Percentiles rank a stretch among this genome's conserved stretches.
These are phyloP conservation scores for Diaprepes abbreviatus DNA, from an alignment of 2,888 invertebrate genomes.

Conservation along the genomic window DNA sequence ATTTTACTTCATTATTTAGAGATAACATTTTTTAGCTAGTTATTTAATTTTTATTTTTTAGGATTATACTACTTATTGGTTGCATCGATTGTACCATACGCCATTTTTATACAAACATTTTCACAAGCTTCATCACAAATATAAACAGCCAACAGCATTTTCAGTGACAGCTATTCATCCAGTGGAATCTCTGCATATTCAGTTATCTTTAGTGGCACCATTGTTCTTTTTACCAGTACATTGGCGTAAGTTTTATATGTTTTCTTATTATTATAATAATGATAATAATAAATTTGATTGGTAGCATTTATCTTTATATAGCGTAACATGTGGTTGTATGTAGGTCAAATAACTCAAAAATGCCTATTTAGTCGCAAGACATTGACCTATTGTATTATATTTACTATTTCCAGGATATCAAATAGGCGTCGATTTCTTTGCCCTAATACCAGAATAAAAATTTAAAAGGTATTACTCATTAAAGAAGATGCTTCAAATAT, in stretches of 20 bases:
- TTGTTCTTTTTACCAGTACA: conserved; percentile 76
- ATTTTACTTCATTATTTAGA: not conserved
- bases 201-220: conserved; percentile 73
- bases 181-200: conserved; percentile 76
- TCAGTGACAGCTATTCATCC: conserved; percentile 84
- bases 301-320: no score
- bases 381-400: no score
- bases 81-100: conserved; percentile 78
- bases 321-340: no score
- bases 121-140: conserved; percentile 82
- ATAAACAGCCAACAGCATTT: conserved; percentile 83
- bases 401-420: no score
- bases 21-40: not conserved
- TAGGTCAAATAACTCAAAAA: no score
- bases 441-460: no score
- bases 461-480: no score
- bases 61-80: conserved; percentile 78
- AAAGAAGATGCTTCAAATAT: no score
- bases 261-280: not conserved
- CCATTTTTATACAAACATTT: conserved; percentile 79
- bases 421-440: no score
- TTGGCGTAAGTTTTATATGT: conserved; percentile 72
- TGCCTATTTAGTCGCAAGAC: no score
- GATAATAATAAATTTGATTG: no score
- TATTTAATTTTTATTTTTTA: conserved; percentile 54